Evolutionary conservation across 2,113 vertebrate genomes (phyloP).

Genomic region (Bujurquina vittata): DNA sequence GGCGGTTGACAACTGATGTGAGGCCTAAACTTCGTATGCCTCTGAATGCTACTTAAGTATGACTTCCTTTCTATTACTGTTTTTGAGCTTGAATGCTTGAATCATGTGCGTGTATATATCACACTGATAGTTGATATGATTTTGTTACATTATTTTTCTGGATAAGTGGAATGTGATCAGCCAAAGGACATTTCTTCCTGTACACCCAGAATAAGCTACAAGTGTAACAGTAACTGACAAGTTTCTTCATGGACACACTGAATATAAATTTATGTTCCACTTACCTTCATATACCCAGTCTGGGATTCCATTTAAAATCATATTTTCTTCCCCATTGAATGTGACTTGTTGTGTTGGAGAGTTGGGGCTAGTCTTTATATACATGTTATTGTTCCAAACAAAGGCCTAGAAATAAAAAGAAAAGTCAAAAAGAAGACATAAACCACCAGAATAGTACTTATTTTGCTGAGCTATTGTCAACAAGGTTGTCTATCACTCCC

Average conservation of each 20-base stretch:
- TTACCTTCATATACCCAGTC: slow-evolving; percentile 99
- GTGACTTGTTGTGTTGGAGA: slow-evolving; percentile 81
- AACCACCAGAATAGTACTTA: not conserved
- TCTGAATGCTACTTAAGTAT: not conserved
- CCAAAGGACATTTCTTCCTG: not conserved
- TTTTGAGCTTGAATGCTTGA: not conserved
- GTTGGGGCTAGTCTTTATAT: slow-evolving; percentile 83
- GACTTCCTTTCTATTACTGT: not conserved
- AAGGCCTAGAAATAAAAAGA: slow-evolving; percentile 77
- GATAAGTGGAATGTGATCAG: not conserved
- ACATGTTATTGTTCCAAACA: slow-evolving; percentile 90
- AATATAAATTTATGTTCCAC: not conserved
- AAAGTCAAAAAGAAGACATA: not conserved
- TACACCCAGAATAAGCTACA: not conserved
- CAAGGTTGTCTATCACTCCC: slow-evolving; percentile 12
- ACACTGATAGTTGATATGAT: not conserved
- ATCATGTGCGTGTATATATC: not conserved
- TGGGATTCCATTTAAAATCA: slow-evolving; percentile 92
- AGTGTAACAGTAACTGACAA: not conserved
- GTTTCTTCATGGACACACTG: not conserved
- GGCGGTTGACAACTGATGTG: not conserved
- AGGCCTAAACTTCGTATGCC: not conserved
- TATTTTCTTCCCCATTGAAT: slow-evolving; percentile 80
- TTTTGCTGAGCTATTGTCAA: not conserved
- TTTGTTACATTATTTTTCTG: not conserved